Percentiles rank a stretch among this genome's conserved stretches.
phyloP scores from a whole-genome alignment of 92 coral and sea anemone genomes.

The Epizoanthus rinbou region DNA sequence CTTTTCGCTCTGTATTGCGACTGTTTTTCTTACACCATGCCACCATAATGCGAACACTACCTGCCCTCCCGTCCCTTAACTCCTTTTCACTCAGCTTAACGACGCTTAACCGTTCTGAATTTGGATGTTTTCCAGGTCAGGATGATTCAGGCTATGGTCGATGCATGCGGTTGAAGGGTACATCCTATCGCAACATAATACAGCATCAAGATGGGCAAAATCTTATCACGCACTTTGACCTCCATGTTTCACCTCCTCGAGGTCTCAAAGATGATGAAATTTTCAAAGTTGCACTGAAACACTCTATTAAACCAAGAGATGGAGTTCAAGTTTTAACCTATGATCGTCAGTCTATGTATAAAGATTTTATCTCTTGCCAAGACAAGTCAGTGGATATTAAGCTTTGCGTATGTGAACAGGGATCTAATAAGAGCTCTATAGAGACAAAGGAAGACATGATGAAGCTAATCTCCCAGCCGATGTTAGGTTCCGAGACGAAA shows the following conservation, averaged over 20 bases:
- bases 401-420: constrained; percentile 71
- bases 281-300: constrained; percentile 32
- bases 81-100: no score
- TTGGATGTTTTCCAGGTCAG: constrained; percentile 22
- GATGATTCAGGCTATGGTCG: constrained; percentile 20
- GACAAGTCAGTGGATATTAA: constrained; percentile 74
- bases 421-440: not conserved
- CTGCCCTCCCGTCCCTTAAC: no score
- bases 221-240: constrained; percentile 26
- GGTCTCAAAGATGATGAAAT: constrained; percentile 23
- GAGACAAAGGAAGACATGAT: constrained; percentile 36
- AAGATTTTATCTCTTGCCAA: constrained; percentile 54
- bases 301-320: constrained; percentile 26
- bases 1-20: no score
- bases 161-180: constrained; percentile 34
- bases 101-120: constrained; percentile 21
- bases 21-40: no score
- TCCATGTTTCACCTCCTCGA: constrained; percentile 24
- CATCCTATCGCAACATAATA: constrained; percentile 13
- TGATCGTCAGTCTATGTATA: constrained; percentile 37
- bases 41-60: no score
- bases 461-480: constrained; percentile 23
- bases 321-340: constrained; percentile 23
- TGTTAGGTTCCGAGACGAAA: constrained; percentile 23
- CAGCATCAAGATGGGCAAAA: constrained; percentile 23